Conservation (phyloP, 2,888 invertebrate species). For the Pachycephus smyrnensis region DNA sequence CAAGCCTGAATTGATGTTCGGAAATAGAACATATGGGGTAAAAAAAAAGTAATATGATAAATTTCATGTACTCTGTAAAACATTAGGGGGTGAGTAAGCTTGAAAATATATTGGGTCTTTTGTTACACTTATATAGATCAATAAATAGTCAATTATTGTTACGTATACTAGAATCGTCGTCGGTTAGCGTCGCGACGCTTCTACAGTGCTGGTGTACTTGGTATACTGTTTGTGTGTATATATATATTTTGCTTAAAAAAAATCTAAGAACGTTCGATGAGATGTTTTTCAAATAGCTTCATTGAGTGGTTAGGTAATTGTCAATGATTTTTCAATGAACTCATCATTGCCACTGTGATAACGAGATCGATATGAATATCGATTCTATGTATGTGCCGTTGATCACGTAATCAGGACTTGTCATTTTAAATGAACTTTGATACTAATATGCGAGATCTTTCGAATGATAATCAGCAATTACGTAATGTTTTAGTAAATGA, state of each 20-base stretch:
- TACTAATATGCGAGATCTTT: slow-evolving; percentile 38
- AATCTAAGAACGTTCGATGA: background rate
- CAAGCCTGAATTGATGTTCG: background rate
- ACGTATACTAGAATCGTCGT: background rate
- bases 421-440: slow-evolving; percentile 41
- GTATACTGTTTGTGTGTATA: background rate
- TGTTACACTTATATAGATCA: background rate
- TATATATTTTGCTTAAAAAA: background rate
- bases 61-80: background rate
- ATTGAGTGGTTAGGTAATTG: background rate
- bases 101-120: background rate
- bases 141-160: background rate
- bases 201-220: background rate
- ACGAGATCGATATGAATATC: background rate
- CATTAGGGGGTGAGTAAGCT: too few species aligned
- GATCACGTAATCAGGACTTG: slow-evolving; percentile 45
- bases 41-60: background rate
- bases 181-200: background rate
- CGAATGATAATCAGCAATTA: slow-evolving; percentile 23
- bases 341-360: background rate
- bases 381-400: slow-evolving; percentile 34
- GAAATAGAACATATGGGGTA: background rate
- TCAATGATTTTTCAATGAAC: background rate
- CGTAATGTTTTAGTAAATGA: background rate
- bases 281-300: background rate